Evolutionary conservation across 2,113 vertebrate species (phyloP).

Genomic region (Pangasianodon gigas): DNA sequence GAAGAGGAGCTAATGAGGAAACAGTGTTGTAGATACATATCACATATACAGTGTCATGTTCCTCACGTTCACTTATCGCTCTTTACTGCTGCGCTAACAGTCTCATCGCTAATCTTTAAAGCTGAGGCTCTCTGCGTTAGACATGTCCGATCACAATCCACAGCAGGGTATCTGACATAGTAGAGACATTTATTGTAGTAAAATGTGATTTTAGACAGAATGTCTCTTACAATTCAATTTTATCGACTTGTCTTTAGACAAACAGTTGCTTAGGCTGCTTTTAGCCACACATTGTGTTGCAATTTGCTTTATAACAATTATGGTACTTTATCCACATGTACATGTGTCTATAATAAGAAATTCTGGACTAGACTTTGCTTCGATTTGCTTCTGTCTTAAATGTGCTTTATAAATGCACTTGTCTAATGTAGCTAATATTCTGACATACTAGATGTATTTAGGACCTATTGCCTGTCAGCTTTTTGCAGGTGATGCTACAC

Average conservation of each 20-base stretch:
- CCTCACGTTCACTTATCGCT: constrained; percentile 5
- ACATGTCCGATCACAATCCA: not conserved
- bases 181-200: too few relatives aligned
- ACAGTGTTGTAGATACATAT: constrained; percentile 26
- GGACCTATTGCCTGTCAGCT: not conserved
- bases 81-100: constrained; percentile 4
- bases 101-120: constrained; percentile 21
- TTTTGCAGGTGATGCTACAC: not conserved
- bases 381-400: not conserved
- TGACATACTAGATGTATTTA: not conserved
- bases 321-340: not conserved
- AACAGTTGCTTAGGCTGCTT: not conserved
- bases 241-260: not conserved
- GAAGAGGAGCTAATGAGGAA: constrained; percentile 31
- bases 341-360: not conserved
- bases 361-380: not conserved
- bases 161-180: not conserved
- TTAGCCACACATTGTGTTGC: not conserved
- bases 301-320: not conserved
- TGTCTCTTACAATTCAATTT: not conserved
- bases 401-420: not conserved
- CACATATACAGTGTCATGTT: constrained; percentile 37
- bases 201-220: not conserved
- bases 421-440: too few relatives aligned
- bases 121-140: not conserved